These are phyloP conservation scores for Drosophila micromelanica DNA, from an alignment of 1,140 invertebrate species.

Conservation along the genomic window DNA sequence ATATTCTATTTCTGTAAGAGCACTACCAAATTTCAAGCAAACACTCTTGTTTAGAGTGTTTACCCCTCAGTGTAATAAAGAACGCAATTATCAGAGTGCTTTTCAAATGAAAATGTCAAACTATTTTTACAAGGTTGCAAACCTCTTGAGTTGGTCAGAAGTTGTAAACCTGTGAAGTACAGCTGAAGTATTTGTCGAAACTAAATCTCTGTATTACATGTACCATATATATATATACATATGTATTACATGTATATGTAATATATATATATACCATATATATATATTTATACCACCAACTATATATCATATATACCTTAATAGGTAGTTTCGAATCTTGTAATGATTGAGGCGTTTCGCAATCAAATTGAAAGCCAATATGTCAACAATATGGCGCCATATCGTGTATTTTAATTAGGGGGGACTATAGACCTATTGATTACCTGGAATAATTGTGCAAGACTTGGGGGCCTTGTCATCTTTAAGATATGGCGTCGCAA, in stretches of 20 bases:
- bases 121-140: neutral
- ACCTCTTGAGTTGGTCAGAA: neutral
- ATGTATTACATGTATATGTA: no score
- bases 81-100: slow-evolving; percentile 18
- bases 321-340: neutral
- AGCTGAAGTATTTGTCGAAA: slow-evolving; percentile 13
- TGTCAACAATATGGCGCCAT: slow-evolving; percentile 27
- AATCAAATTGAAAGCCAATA: slow-evolving; percentile 9
- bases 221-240: no score
- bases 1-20: neutral
- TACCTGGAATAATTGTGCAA: slow-evolving; percentile 20
- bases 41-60: slow-evolving; percentile 5
- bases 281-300: no score
- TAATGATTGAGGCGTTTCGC: neutral
- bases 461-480: slow-evolving; percentile 7
- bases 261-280: no score
- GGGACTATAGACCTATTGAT: slow-evolving; percentile 23
- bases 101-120: slow-evolving; percentile 4
- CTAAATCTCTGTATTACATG: neutral
- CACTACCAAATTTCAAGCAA: neutral
- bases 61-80: neutral
- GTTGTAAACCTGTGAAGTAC: slow-evolving; percentile 4
- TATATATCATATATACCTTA: no score
- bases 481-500: slow-evolving; percentile 17
- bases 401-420: slow-evolving; percentile 15